These are phyloP conservation scores for Labroides dimidiatus DNA, from an alignment of 2,797 vertebrate genomes.

Conservation along the genomic window DNA sequence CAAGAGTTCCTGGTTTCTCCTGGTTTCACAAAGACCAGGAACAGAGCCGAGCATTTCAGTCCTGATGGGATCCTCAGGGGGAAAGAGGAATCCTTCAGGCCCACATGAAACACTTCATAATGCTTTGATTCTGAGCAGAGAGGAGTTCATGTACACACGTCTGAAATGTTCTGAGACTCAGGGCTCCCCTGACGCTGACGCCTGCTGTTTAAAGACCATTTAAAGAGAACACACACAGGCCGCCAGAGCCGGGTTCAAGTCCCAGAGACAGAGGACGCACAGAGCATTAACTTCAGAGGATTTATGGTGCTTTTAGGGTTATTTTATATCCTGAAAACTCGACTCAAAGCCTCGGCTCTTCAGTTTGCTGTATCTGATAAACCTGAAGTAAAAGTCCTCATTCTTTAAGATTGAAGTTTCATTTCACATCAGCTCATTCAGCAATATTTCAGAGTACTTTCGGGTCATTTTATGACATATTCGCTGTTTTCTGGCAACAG, in stretches of 20 bases:
- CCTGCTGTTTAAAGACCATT: slow-evolving; percentile 76
- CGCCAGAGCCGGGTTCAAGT: slow-evolving; percentile 42
- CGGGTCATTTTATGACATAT: neutral
- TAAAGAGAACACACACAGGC: slow-evolving; percentile 59
- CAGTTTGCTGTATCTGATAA: no score
- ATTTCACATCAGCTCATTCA: neutral
- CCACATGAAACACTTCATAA: slow-evolving; percentile 53
- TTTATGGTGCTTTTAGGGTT: neutral
- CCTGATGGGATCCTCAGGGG: slow-evolving; percentile 37
- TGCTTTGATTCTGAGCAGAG: slow-evolving; percentile 51
- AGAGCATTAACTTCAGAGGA: neutral
- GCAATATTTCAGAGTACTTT: neutral
- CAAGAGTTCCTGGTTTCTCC: neutral
- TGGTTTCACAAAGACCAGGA: neutral
- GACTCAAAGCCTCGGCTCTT: neutral
- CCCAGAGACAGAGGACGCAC: slow-evolving; percentile 40
- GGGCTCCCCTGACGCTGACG: slow-evolving; percentile 41
- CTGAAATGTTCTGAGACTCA: slow-evolving; percentile 73
- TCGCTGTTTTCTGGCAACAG: neutral
- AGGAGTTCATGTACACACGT: slow-evolving; percentile 66
- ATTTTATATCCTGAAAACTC: neutral
- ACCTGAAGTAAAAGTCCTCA: no score
- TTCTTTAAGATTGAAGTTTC: no score
- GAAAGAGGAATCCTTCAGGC: slow-evolving; percentile 25
- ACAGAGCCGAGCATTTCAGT: neutral